Evolutionary conservation across 2,113 vertebrate species (phyloP), one percentile per base, ranked within the genome.

Genomic region (Pseudorhombus dupliciocellatus): DNA sequence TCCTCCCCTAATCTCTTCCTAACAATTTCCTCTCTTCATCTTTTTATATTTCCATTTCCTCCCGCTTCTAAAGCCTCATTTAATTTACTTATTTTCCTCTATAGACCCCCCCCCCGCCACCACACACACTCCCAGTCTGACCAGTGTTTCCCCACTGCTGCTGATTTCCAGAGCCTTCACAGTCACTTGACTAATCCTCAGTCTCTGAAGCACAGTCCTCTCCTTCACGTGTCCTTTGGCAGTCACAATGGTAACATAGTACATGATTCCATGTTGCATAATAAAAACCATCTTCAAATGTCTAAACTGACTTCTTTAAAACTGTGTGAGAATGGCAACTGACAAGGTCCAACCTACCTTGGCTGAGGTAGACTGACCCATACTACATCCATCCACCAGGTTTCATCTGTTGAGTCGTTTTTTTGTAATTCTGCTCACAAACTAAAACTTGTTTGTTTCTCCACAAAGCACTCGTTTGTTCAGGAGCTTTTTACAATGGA

Each of bases 101-200:
- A 6, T 1, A 66, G 52, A 68, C 52, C 60, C 21, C 2, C 12
- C 28, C 18, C 56, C 42, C 16, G 48, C 21, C 12, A 40, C 56
- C 34, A 5, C 34, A n/a, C n/a, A n/a, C n/a, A n/a, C 34, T 37
- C 34, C 10, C 34, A 6, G 5, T 16, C 21, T 59, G 66, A 64
- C 66, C 66, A 70, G 70, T 62, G 48, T 69, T 5, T 21, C 46
- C 18, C 9, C 46, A 50, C 46, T 50, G 46, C 20, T 50, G 46
- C 20, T 1, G 40, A 44, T 1, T 18, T 44, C 44, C 54, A 34
- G 48, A 21, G 52, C 61, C 34, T 75, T 15, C 8, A 52, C 66
- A 84, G 63, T 78, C 25, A 66, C 26, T 76, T 30, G 8, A 34
- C 63, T 81, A 76, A 86, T 84, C 77, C 50, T n/a, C 0, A 12